These are phyloP conservation scores for Mus spicilegus DNA, from an alignment of 2,113 vertebrate species.

Conservation along the genomic window DNA sequence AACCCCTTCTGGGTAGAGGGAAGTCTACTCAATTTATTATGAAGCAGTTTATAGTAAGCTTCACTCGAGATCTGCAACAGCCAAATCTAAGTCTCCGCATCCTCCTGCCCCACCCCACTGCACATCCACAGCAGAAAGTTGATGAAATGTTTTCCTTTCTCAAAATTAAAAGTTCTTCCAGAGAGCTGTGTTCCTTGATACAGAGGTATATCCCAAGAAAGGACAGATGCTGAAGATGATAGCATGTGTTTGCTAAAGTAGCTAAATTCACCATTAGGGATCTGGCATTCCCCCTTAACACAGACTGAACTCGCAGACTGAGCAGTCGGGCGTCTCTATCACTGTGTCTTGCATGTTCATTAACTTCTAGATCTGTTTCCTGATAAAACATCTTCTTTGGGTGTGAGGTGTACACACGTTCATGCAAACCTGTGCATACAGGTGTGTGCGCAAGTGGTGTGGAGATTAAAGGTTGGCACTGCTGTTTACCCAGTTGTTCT, in stretches of 20 bases:
- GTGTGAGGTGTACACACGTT: background rate
- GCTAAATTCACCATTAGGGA: slow-evolving; percentile 14
- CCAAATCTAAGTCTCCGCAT: slow-evolving; percentile 12
- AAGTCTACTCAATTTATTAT: slow-evolving; percentile 18
- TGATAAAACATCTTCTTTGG: background rate
- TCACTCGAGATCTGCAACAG: background rate
- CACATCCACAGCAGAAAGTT: background rate
- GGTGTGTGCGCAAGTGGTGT: background rate
- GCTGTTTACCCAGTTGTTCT: background rate
- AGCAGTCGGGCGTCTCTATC: background rate
- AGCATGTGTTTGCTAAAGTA: background rate
- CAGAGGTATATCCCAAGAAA: background rate
- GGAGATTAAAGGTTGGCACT: background rate
- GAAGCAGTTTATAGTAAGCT: slow-evolving; percentile 25
- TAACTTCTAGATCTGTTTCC: background rate
- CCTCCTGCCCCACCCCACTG: background rate
- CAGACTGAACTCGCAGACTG: background rate
- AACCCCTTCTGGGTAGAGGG: slow-evolving; percentile 19
- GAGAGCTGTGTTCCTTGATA: background rate
- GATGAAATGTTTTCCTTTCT: background rate
- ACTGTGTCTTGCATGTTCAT: background rate
- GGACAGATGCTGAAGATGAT: background rate
- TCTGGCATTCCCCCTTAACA: slow-evolving; percentile 14
- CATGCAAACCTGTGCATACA: background rate
- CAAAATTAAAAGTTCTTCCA: background rate